Evolutionary conservation across 2,113 vertebrate species (phyloP).

Genomic region (Morone chrysops): DNA sequence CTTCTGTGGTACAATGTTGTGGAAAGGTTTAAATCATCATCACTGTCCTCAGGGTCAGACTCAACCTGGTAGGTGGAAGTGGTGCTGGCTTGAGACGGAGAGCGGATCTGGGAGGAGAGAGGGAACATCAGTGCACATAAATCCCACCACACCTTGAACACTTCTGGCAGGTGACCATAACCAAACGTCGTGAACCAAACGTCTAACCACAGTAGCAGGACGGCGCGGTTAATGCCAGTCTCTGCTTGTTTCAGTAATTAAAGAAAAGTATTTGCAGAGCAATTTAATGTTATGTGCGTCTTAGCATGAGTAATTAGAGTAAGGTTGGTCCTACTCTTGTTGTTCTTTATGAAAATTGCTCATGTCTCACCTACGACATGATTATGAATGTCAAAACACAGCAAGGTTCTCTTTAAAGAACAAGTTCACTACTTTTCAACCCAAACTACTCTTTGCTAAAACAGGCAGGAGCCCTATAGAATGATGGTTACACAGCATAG

Average conservation of each 20-base stretch:
- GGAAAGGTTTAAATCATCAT: background rate
- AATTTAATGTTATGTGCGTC: background rate
- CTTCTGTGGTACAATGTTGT: fast-evolving
- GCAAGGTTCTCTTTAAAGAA: background rate
- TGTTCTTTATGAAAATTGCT: background rate
- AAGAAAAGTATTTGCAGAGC: background rate
- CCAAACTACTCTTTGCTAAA: background rate
- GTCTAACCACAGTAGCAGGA: fast-evolving
- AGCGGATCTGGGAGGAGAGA: background rate
- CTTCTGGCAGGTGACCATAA: background rate
- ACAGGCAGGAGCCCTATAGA: no score
- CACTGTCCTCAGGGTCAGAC: background rate
- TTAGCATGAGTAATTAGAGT: background rate
- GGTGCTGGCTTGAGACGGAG: fast-evolving
- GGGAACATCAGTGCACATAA: background rate
- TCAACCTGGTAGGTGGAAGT: background rate
- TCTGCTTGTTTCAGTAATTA: background rate
- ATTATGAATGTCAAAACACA: background rate
- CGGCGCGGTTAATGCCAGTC: background rate
- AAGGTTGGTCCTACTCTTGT: background rate
- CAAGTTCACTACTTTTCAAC: background rate
- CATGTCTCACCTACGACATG: no score
- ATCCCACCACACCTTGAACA: background rate
- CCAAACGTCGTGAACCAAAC: no score
- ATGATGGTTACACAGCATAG: no score